These are phyloP conservation scores for Sycobia sp. DNA, from an alignment of 1,140 invertebrate genomes.

Conservation along the genomic window DNA sequence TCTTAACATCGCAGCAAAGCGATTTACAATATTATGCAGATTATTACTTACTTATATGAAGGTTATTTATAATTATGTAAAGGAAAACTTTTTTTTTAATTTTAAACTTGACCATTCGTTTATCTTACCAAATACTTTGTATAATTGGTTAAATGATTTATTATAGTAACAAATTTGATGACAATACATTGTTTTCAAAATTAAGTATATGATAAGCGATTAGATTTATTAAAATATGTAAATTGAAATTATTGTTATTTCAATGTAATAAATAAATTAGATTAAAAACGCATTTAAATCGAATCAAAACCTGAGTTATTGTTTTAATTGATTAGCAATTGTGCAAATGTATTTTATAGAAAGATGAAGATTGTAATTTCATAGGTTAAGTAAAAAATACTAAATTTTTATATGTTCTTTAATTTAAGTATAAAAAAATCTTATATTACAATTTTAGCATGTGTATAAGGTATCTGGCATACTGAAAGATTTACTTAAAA, in stretches of 20 bases:
- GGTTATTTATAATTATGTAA: constrained; percentile 13
- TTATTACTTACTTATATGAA: no score
- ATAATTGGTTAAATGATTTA: not conserved
- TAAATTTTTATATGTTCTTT: constrained; percentile 1
- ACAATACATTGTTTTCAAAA: constrained; percentile 7
- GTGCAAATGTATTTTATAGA: no score
- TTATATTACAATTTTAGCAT: constrained; percentile 26
- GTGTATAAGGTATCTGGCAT: constrained; percentile 29
- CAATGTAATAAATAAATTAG: not conserved
- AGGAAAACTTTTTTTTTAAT: constrained; percentile 13
- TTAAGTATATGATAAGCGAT: constrained; percentile 8
- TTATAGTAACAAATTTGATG: constrained; percentile 11
- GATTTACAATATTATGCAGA: no score
- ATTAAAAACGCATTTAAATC: constrained; percentile 13
- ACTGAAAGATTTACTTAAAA: constrained; percentile 24
- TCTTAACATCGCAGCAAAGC: not conserved
- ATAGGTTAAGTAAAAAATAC: constrained; percentile 3
- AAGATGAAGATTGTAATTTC: constrained; percentile 24
- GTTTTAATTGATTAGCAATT: constrained; percentile 28
- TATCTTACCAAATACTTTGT: constrained; percentile 7
- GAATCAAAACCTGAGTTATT: constrained; percentile 8
- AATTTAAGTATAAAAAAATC: constrained; percentile 30
- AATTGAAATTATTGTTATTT: constrained; percentile 17
- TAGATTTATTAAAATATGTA: constrained; percentile 24
- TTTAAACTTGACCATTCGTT: constrained; percentile 16